Base-by-base conservation (phyloP, 2,888 invertebrate species). In the Lamproptera curius region DNA sequence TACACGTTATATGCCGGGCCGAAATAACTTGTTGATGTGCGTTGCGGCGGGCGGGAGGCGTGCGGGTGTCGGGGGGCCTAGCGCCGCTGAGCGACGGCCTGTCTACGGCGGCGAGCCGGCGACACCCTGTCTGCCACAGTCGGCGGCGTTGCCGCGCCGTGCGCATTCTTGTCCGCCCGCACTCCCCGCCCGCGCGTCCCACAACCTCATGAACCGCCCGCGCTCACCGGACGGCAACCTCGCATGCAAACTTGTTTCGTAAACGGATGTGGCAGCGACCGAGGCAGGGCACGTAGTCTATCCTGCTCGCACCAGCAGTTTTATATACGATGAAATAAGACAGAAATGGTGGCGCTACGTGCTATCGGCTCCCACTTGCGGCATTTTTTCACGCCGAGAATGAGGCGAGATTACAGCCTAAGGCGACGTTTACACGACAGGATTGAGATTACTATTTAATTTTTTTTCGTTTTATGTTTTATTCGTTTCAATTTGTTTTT, bases 101-200 rank as follows among this genome's bases (percentile, higher is more conserved):
- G 93, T 93, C 93, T 92, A 92, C 92, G 90, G 89, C 91, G 90
- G 90, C 92, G 89, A 90, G 92, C 90, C 92, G 95, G 95, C 95
- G 95, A 95, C 95, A 95, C 94, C 94, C 93, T 95, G 95, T 95
- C 95, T 95, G 94, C 94, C 92, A 90, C 92, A 92, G 92, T 91
- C 91, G 86, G 89, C 92, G 73, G 56, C 80, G 94, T 92, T 93
- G 93, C 90, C 93, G 83, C 59, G 65, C 70, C 62, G 69, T 71
- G 72, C 87, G 64, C 89, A 90, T 83, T 85, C 86, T 77, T 85
- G 73, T 77, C 82, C 84, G 80, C 86, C 83, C 77, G 81, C 76
- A 69, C 83, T 76, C 77, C 76, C 73, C 61, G 50, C 53, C 61
- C 58, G 56, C 63, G 52, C 62, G 65, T 56, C 63, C 63, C 52